Conservation (phyloP, 2,888 invertebrate genomes). For the Sericinus montela region DNA sequence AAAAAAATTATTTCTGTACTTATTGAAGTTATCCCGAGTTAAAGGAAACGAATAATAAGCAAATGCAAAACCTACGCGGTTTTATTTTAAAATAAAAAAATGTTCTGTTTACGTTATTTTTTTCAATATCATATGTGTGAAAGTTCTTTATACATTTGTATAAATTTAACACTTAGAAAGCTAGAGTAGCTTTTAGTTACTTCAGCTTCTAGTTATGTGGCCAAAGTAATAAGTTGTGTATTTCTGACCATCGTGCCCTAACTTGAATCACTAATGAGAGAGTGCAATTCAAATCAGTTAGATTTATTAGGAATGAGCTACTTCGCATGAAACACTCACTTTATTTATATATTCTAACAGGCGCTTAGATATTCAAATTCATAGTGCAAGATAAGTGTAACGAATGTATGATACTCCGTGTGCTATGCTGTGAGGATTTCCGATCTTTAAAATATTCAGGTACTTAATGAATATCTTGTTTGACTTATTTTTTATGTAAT, state of each 20-base stretch:
- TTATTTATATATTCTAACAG: slow-evolving; percentile 69
- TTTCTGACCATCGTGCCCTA: slow-evolving; percentile 53
- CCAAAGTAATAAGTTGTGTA: slow-evolving; percentile 76
- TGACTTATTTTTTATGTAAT: too few species aligned
- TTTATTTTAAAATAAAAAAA: too few species aligned
- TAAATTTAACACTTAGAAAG: too few species aligned
- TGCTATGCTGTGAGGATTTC: slow-evolving; percentile 31
- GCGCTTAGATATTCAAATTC: slow-evolving; percentile 53
- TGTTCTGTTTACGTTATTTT: too few species aligned
- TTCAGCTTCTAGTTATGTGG: slow-evolving; percentile 57
- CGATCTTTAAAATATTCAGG: slow-evolving; percentile 23
- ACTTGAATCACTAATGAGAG: slow-evolving; percentile 70
- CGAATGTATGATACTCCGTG: slow-evolving; percentile 34
- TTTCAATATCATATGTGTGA: too few species aligned
- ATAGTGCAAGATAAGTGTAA: slow-evolving; percentile 47
- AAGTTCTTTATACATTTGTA: too few species aligned
- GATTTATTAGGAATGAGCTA: slow-evolving; percentile 75
- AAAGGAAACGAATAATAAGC: too few species aligned
- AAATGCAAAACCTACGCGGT: too few species aligned
- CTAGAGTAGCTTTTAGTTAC: too few species aligned
- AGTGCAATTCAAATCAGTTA: slow-evolving; percentile 72
- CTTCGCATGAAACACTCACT: slow-evolving; percentile 55
- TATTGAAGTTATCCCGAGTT: too few species aligned
- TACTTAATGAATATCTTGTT: too few species aligned
- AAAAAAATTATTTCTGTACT: too few species aligned